Evolutionary conservation across 2,797 vertebrate genomes (phyloP), one percentile per base, ranked within the genome.

Genomic region (Diplodus sargus): DNA sequence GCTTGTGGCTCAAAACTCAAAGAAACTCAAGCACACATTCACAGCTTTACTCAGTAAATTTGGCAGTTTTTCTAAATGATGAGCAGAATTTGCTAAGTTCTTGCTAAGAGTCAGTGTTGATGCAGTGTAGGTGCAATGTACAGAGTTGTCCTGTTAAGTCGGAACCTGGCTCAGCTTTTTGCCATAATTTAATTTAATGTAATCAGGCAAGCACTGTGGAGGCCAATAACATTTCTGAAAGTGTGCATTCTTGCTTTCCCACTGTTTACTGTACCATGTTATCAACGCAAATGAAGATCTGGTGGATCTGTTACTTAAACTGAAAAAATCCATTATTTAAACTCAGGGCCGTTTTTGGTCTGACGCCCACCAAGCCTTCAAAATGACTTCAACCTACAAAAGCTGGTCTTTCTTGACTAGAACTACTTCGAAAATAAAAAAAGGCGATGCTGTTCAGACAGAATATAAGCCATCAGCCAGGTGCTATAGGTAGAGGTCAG

Each of bases 401-500:
- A 76, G 52, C 64, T 12, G 20, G 8, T 34, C 30, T 11, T 48
- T 16, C 39, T 79, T 56, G 81, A 30, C 8, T 23, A 69, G 45
- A 72, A 77, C 13, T 30, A 54, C 66, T 85, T 70, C 20, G 82
- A 42, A 67, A 81, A 74, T 48, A 28, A 70, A 42, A 74, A 72
- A 62, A 71, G 56, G 72, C 63, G 67, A 67, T 67, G 39, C 51
- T 84, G 61, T 81, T 68, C 74, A 74, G 79, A 84, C 69, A 47
- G 61, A 87, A 73, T 66, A 78, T 42, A 69, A 79, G 78, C 87
- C 81, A 78, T 84, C 85, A 91, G 84, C 76, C 91, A 93, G 88
- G 90, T 89, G 75, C 74, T 85, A 72, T 76, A 87, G 82, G 85
- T 90, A 85, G 85, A 85, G 90, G 87, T 89, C 88, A 82, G 76